phyloP scores from a whole-genome alignment of 2,888 invertebrate species.

The Harpalus rufipes region DNA sequence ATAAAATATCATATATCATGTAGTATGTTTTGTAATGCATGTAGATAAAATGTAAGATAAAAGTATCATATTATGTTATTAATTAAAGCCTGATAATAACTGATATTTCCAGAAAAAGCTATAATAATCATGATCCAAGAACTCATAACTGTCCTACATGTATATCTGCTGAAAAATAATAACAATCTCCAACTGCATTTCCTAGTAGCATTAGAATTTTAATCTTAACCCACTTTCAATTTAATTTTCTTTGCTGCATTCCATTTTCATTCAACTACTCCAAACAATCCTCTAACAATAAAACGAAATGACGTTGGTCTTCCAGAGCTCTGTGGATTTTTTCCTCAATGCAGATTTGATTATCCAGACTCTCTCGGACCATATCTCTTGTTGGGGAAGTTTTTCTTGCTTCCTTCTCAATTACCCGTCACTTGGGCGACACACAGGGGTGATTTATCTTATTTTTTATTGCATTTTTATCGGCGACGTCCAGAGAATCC shows the following conservation, averaged over 20 bases:
- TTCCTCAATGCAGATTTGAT: slow-evolving; percentile 25
- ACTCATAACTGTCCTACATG: too few species aligned
- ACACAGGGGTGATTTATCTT: slow-evolving; percentile 32
- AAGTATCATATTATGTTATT: too few species aligned
- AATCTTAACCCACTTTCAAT: neutral
- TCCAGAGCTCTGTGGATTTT: neutral
- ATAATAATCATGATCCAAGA: too few species aligned
- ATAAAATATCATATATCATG: too few species aligned
- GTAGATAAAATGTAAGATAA: too few species aligned
- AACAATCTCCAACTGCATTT: too few species aligned
- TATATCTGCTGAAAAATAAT: too few species aligned
- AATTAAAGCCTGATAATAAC: too few species aligned
- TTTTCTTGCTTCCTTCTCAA: slow-evolving; percentile 9
- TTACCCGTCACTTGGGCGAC: slow-evolving; percentile 43
- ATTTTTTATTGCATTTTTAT: slow-evolving; percentile 54
- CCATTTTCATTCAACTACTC: neutral
- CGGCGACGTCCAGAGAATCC: slow-evolving; percentile 26
- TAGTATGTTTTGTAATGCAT: too few species aligned
- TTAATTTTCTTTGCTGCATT: neutral
- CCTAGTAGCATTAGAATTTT: neutral
- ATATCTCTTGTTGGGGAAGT: slow-evolving; percentile 15
- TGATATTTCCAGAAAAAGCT: too few species aligned
- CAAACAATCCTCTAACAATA: slow-evolving; percentile 2
- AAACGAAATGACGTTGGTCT: neutral
- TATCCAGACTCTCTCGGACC: slow-evolving; percentile 13